A percentile compares a stretch with the other conserved stretches of the same genome.
Conservation (phyloP, 2,797 vertebrate species). For the Etheostoma perlongum region DNA sequence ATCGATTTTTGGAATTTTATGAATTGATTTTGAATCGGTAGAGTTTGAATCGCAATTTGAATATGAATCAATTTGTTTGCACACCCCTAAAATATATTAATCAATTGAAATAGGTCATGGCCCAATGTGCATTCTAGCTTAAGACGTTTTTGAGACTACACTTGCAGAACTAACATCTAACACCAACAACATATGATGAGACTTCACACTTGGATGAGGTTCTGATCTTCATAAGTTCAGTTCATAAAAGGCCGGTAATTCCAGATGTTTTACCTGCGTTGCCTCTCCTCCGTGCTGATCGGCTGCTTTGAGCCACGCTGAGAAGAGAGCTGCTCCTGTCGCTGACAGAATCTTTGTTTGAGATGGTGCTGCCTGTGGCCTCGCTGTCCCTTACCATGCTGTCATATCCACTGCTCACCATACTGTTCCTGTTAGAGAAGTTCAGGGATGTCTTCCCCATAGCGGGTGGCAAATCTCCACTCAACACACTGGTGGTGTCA, state of each 20-base stretch:
- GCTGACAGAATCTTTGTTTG: constrained; percentile 92
- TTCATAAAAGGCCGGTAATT: constrained; percentile 21
- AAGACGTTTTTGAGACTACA: background rate
- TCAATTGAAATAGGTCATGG: constrained; percentile 4
- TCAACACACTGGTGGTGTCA: constrained; percentile 94
- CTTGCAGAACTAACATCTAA: background rate
- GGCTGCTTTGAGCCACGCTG: constrained; percentile 84
- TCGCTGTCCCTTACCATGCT: constrained; percentile 97
- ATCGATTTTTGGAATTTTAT: too few relatives aligned
- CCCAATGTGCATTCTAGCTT: background rate
- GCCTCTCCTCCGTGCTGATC: constrained; percentile 89
- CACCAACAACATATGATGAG: constrained; percentile 11
- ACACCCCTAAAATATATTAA: background rate
- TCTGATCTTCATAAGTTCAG: constrained; percentile 24
- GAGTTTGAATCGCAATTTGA: too few relatives aligned
- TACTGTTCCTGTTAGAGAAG: constrained; percentile 89
- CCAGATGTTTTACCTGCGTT: constrained; percentile 85
- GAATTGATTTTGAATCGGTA: too few relatives aligned
- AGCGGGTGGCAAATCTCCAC: constrained; percentile 94
- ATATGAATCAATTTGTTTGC: too few relatives aligned
- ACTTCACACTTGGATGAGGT: background rate
- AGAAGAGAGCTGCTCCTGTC: constrained; percentile 89
- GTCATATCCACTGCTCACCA: constrained; percentile 96
- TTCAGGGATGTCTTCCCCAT: constrained; percentile 97
- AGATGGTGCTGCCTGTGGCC: constrained; percentile 91